Evolutionary conservation across 1,140 invertebrate genomes (phyloP).

Genomic region (Drosophila albomicans): DNA sequence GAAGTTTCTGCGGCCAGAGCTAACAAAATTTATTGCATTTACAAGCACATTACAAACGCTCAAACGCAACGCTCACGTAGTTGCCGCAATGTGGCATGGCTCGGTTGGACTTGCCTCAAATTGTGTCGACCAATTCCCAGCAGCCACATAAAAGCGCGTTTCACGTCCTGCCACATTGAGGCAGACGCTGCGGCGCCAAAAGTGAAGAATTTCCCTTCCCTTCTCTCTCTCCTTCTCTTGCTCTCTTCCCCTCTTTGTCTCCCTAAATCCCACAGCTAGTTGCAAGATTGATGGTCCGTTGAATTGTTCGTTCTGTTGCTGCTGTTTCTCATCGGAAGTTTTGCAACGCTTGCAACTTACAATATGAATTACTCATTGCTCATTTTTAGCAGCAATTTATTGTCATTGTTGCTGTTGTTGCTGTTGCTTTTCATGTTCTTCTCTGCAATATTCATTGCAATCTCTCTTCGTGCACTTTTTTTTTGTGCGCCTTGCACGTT

Average conservation of each 20-base stretch:
- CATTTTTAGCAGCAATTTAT: slow-evolving; percentile 81
- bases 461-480: slow-evolving; percentile 49
- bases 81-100: slow-evolving; percentile 32
- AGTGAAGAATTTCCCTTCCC: slow-evolving; percentile 23
- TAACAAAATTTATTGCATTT: slow-evolving; percentile 78
- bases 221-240: not conserved
- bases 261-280: slow-evolving; percentile 39
- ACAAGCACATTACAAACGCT: slow-evolving; percentile 80
- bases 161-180: slow-evolving; percentile 78
- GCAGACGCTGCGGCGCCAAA: slow-evolving; percentile 72
- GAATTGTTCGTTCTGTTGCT: slow-evolving; percentile 64
- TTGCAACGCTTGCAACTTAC: slow-evolving; percentile 62
- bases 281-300: slow-evolving; percentile 78
- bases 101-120: not conserved
- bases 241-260: not conserved
- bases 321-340: slow-evolving; percentile 3
- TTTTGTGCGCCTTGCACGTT: not conserved
- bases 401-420: slow-evolving; percentile 65
- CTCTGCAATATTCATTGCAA: slow-evolving; percentile 41
- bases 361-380: slow-evolving; percentile 83
- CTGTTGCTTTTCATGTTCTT: slow-evolving; percentile 24
- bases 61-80: slow-evolving; percentile 50
- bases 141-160: slow-evolving; percentile 78
- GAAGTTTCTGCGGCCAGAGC: slow-evolving; percentile 42
- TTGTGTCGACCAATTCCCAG: slow-evolving; percentile 58